Conservation (phyloP, 2,888 invertebrate genomes). For the Nasonovia ribisnigri region DNA sequence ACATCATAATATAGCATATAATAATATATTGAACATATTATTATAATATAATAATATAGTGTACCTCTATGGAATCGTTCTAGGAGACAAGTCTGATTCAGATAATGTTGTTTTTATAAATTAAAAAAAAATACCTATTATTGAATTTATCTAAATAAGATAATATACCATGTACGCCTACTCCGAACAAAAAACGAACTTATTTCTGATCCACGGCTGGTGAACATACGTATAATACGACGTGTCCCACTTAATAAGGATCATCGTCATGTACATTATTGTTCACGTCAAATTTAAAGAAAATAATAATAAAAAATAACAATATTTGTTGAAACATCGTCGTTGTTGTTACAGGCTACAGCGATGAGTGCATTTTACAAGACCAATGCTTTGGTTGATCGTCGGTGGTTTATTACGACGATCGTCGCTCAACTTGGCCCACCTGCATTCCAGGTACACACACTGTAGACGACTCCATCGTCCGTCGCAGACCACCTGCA, state of each 20-base stretch:
- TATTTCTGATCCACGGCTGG: background rate
- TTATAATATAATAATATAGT: background rate
- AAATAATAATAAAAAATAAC: background rate
- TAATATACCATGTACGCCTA: background rate
- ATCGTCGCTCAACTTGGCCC: slow-evolving; percentile 37
- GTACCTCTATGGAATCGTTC: background rate
- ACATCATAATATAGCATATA: background rate
- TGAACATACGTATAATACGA: background rate
- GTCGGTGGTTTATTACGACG: slow-evolving; percentile 42
- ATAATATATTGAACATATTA: background rate
- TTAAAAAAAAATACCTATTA: background rate
- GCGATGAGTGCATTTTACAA: slow-evolving; percentile 11
- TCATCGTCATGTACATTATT: background rate
- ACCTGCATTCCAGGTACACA: slow-evolving; percentile 30
- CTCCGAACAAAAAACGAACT: background rate
- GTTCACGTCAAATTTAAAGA: slow-evolving; percentile 15
- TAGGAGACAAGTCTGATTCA: background rate
- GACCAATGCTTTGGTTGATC: background rate
- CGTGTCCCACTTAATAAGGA: background rate
- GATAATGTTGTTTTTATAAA: background rate
- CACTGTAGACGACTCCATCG: slow-evolving; percentile 15
- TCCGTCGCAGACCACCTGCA: slow-evolving; percentile 46
- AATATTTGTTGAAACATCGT: background rate
- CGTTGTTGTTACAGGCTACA: slow-evolving; percentile 22
- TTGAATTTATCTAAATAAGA: background rate